Evolutionary conservation across 1,140 invertebrate genomes (phyloP).

Genomic region (Linepithema humile): DNA sequence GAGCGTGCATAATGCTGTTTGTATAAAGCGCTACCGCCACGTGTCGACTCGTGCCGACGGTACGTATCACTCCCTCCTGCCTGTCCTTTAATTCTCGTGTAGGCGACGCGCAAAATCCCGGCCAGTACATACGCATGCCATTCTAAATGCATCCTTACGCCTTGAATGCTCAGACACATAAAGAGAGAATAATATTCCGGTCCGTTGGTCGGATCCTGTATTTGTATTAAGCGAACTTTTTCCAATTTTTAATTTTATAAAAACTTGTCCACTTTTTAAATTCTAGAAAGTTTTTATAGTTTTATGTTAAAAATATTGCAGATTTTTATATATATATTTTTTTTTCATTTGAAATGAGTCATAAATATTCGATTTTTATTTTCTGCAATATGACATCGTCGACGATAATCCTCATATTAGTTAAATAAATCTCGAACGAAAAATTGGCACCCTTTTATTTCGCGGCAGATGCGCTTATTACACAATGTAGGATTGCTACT

Average conservation of each 20-base stretch:
- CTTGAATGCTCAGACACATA: background rate
- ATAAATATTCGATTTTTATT: background rate
- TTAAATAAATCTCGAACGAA: background rate
- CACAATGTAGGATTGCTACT: slow-evolving; percentile 2
- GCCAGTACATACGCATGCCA: slow-evolving; percentile 47
- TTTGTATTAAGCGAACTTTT: background rate
- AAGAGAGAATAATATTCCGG: slow-evolving; percentile 14
- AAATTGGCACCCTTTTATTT: background rate
- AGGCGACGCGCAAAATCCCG: slow-evolving; percentile 51
- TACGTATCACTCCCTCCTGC: slow-evolving; percentile 64
- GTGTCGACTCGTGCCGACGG: slow-evolving; percentile 74
- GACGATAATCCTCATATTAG: background rate
- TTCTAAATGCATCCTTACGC: slow-evolving; percentile 57
- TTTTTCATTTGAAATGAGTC: background rate
- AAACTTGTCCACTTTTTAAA: background rate
- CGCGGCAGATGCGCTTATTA: slow-evolving; percentile 50
- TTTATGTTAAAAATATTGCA: background rate
- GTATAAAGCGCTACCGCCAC: slow-evolving; percentile 76
- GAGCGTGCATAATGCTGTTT: slow-evolving; percentile 80
- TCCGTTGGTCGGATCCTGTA: too few relatives aligned
- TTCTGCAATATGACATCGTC: background rate
- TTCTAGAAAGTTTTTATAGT: background rate
- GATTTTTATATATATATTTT: background rate
- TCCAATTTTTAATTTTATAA: background rate
- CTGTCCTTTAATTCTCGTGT: slow-evolving; percentile 68